Conservation (phyloP, 2,888 invertebrate genomes). For the Mechanitis messenoides region DNA sequence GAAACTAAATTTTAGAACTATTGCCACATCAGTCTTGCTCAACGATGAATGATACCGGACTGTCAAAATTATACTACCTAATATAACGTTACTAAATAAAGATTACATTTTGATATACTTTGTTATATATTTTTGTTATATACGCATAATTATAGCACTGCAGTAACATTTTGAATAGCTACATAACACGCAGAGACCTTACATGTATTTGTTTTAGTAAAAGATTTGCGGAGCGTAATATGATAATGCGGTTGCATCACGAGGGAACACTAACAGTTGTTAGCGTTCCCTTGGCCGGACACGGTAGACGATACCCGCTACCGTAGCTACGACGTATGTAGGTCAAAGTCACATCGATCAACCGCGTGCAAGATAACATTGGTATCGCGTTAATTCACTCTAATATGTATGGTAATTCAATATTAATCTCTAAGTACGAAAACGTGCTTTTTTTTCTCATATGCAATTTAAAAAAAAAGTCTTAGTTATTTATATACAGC, state of each 20-base stretch:
- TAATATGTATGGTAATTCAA: constrained; percentile 54
- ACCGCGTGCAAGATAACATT: constrained; percentile 47
- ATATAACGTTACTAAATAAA: constrained; percentile 34
- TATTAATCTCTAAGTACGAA: too few species aligned
- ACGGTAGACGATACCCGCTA: constrained; percentile 46
- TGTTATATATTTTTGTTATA: not conserved
- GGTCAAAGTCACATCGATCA: constrained; percentile 61
- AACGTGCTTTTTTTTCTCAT: too few species aligned
- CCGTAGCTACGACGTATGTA: constrained; percentile 43
- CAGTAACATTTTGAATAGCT: not conserved
- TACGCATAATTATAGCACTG: not conserved
- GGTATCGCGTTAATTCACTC: constrained; percentile 38
- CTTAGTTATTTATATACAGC: too few species aligned
- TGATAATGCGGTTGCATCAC: constrained; percentile 6
- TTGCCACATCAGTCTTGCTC: constrained; percentile 67
- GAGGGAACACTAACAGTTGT: constrained; percentile 23
- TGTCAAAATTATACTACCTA: constrained; percentile 48
- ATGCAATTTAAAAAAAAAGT: too few species aligned
- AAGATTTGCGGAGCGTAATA: not conserved
- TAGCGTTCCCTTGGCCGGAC: constrained; percentile 54
- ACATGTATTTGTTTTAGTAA: too few species aligned
- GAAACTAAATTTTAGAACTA: constrained; percentile 72
- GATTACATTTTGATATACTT: constrained; percentile 20
- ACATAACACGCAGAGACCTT: not conserved
- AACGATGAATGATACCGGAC: constrained; percentile 59